Evolutionary conservation across 1,140 invertebrate genomes (phyloP).

Genomic region (Aethina tumida): DNA sequence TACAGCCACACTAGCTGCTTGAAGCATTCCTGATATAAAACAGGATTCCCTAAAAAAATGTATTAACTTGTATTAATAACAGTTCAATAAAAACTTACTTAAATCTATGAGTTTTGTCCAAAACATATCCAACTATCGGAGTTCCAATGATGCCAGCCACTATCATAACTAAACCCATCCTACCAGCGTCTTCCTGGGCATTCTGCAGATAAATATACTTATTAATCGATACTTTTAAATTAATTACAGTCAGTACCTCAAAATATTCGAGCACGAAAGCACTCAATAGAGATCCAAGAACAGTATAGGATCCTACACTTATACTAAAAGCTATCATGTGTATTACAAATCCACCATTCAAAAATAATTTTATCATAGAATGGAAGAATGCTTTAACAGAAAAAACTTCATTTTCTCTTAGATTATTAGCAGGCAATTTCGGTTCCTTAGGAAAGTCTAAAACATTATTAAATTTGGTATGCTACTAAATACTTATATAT

Average conservation of each 20-base stretch:
- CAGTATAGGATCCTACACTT: slow-evolving; percentile 19
- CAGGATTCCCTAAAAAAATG: slow-evolving; percentile 20
- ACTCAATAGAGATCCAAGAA: slow-evolving; percentile 23
- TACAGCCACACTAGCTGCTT: slow-evolving; percentile 11
- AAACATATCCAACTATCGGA: slow-evolving; percentile 53
- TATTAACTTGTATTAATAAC: neutral
- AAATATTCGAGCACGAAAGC: slow-evolving; percentile 20
- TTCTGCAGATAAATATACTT: slow-evolving; percentile 12
- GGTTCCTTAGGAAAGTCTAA: slow-evolving; percentile 49
- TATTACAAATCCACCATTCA: slow-evolving; percentile 18
- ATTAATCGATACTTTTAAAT: neutral
- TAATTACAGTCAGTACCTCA: neutral
- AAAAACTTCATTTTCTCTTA: slow-evolving; percentile 12
- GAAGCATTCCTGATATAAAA: slow-evolving; percentile 15
- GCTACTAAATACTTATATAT: slow-evolving; percentile 7
- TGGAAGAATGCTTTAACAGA: slow-evolving; percentile 11
- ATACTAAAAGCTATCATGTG: slow-evolving; percentile 21
- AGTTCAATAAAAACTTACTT: slow-evolving; percentile 25
- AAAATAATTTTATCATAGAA: slow-evolving; percentile 13
- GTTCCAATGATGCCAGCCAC: slow-evolving; percentile 59
- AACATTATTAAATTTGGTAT: slow-evolving; percentile 4
- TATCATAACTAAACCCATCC: slow-evolving; percentile 62
- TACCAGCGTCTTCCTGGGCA: slow-evolving; percentile 41
- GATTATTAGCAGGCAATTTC: slow-evolving; percentile 33
- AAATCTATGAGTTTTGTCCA: slow-evolving; percentile 53